Percentiles rank a stretch among this genome's conserved stretches.
These are phyloP conservation scores for Deroptyus accipitrinus DNA, from an alignment of 2,113 vertebrate species.

Conservation along the genomic window DNA sequence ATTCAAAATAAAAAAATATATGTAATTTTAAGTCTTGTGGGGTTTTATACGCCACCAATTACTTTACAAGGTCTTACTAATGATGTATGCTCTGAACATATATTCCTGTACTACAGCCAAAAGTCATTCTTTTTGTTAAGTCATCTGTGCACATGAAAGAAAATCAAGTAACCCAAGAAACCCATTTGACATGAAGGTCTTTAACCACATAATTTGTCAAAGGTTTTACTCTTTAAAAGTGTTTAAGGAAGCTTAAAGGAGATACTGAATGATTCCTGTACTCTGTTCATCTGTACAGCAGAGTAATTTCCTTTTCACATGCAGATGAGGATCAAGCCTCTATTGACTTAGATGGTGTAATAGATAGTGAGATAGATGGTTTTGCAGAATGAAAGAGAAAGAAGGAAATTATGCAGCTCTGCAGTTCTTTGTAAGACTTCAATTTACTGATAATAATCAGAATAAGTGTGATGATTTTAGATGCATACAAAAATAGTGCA, in stretches of 20 bases:
- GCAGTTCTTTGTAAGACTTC: not conserved
- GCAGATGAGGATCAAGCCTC: not conserved
- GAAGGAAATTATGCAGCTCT: not conserved
- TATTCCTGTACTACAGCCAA: not conserved
- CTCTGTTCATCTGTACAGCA: not conserved
- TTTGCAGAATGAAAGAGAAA: not conserved
- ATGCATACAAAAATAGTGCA: not conserved
- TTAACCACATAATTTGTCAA: not conserved
- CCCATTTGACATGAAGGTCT: not conserved
- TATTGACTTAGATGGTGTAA: not conserved
- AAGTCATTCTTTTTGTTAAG: not conserved
- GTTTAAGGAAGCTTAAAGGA: not conserved
- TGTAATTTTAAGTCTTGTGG: not conserved
- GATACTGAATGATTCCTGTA: not conserved
- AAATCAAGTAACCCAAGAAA: not conserved
- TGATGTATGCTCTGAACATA: not conserved
- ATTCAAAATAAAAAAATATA: not conserved
- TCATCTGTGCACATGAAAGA: not conserved
- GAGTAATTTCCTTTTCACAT: not conserved
- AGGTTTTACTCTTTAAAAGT: not conserved
- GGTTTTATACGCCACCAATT: not conserved
- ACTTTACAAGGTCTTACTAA: not conserved
- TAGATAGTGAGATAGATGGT: not conserved
- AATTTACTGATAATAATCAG: not conserved
- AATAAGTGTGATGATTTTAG: not conserved